Evolutionary conservation across 2,113 vertebrate species (phyloP).

Genomic region (Callipepla squamata): DNA sequence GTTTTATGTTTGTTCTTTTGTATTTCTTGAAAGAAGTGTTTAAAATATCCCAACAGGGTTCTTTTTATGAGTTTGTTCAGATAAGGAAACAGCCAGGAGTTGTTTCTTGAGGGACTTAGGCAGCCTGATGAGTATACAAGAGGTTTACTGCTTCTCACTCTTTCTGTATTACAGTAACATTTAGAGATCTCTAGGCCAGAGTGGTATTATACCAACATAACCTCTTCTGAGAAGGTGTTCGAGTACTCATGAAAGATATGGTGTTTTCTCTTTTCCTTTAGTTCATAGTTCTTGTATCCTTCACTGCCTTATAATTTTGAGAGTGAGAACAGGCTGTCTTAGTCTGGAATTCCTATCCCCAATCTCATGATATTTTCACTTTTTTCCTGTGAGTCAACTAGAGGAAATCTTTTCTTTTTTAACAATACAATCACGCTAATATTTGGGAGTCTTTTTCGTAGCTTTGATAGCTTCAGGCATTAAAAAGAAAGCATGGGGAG

Average conservation of each 20-base stretch:
- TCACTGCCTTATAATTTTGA: not conserved
- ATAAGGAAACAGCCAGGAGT: not conserved
- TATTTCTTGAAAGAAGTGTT: not conserved
- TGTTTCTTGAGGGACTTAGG: not conserved
- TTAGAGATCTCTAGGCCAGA: not conserved
- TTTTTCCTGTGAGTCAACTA: not conserved
- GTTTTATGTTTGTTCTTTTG: not conserved
- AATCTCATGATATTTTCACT: not conserved
- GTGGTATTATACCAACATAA: not conserved
- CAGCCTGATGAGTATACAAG: not conserved
- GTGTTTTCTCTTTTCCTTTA: not conserved
- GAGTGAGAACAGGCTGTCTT: not conserved
- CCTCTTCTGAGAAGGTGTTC: not conserved
- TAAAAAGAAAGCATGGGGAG: not conserved
- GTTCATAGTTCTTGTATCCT: not conserved
- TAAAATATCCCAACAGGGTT: not conserved
- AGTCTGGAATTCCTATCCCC: not conserved
- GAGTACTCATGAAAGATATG: not conserved
- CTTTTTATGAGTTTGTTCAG: not conserved
- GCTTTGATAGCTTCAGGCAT: not conserved
- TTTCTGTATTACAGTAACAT: not conserved
- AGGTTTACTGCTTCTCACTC: not conserved
- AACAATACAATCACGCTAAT: not conserved
- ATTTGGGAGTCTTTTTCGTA: accelerated
- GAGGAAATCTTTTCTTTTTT: not conserved